Evolutionary conservation across 2,797 vertebrate genomes (phyloP).

Genomic region (Anabas testudineus): DNA sequence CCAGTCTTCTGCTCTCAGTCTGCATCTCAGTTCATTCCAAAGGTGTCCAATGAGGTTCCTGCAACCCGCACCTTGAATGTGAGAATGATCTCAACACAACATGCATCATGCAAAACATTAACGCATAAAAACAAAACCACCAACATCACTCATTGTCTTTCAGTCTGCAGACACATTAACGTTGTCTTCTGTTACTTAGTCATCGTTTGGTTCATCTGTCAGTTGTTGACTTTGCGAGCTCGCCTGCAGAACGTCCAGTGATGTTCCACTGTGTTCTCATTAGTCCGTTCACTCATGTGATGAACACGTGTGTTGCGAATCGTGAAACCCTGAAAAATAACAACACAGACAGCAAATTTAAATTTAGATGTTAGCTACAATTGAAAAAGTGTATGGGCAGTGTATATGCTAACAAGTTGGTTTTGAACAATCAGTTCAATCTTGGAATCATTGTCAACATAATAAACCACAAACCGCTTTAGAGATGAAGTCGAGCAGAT

Average conservation of each 20-base stretch:
- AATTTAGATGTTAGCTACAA: background rate
- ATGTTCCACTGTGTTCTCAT: conserved; percentile 97
- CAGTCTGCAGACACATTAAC: background rate
- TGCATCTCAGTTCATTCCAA: background rate
- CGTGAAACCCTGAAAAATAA: conserved; percentile 87
- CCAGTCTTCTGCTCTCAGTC: background rate
- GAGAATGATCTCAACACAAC: background rate
- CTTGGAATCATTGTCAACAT: background rate
- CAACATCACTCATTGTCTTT: background rate
- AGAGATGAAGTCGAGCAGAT: conserved; percentile 96
- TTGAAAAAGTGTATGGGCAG: too few relatives aligned
- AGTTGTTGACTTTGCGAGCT: conserved; percentile 90
- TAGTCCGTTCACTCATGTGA: conserved; percentile 96
- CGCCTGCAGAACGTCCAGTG: conserved; percentile 96
- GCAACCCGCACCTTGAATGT: background rate
- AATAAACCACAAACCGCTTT: conserved; percentile 72
- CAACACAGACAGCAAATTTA: background rate
- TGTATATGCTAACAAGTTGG: background rate
- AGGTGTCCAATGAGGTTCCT: background rate
- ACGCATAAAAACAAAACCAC: conserved; percentile 8
- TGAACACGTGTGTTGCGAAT: conserved; percentile 95
- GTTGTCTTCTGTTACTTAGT: background rate
- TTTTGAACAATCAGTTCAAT: too few relatives aligned
- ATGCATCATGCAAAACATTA: conserved; percentile 9
- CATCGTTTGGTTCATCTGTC: conserved; percentile 27